Percentiles rank a stretch among this genome's conserved stretches.
These are phyloP conservation scores for Papilio dardanus DNA, from an alignment of 1,140 invertebrate species.

Conservation along the genomic window DNA sequence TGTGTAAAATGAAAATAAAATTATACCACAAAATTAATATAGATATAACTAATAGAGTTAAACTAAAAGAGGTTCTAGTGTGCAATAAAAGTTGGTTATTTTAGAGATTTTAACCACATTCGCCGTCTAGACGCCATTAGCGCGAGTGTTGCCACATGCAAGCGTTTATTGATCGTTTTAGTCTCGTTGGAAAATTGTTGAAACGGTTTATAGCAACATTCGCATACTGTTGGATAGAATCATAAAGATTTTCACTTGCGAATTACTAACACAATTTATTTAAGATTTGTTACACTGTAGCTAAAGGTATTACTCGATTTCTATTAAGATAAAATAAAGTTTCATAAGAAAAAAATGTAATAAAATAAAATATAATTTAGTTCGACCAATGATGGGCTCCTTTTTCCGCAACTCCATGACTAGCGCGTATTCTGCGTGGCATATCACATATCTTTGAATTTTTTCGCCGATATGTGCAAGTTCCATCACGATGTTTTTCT, in stretches of 20 bases:
- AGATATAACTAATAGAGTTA: constrained; percentile 14
- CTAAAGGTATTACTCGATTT: too few species aligned
- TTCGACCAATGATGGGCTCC: too few species aligned
- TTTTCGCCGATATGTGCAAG: too few species aligned
- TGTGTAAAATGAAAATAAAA: constrained; percentile 4
- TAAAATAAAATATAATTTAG: too few species aligned
- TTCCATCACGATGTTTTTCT: too few species aligned
- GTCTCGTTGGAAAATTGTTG: constrained; percentile 13
- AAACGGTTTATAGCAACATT: constrained; percentile 24
- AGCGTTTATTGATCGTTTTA: constrained; percentile 17
- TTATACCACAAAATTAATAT: constrained; percentile 1
- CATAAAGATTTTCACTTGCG: neutral
- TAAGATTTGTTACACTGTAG: neutral
- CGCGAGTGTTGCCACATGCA: constrained; percentile 2
- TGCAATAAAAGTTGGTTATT: constrained; percentile 12
- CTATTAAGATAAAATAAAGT: too few species aligned
- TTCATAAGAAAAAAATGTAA: too few species aligned
- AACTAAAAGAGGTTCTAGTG: constrained; percentile 17
- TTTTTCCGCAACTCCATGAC: too few species aligned
- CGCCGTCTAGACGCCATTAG: constrained; percentile 20
- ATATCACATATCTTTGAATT: too few species aligned
- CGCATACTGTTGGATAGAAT: neutral
- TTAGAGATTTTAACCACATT: constrained; percentile 21
- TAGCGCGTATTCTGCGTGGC: too few species aligned
- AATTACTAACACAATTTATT: neutral